Evolutionary conservation across 2,888 invertebrate species (phyloP).

Genomic region (Melangyna quadrimaculata): DNA sequence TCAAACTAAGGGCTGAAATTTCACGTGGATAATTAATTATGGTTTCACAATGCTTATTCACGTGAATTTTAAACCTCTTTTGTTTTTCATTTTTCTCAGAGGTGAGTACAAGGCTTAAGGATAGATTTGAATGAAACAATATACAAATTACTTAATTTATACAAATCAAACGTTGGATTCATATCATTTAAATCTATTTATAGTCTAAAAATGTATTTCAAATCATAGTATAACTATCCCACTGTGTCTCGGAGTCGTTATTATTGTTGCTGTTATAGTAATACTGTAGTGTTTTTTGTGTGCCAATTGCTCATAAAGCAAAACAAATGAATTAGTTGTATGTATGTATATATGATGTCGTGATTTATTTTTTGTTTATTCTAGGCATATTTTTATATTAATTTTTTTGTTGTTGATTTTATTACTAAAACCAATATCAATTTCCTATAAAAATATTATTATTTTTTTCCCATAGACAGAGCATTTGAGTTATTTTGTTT

Average conservation of each 20-base stretch:
- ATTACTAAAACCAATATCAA: constrained; percentile 7
- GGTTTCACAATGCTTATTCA: too few relatives aligned
- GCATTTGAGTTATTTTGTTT: not conserved
- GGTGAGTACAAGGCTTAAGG: too few relatives aligned
- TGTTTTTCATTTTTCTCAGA: too few relatives aligned
- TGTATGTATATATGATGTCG: too few relatives aligned
- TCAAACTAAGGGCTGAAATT: too few relatives aligned
- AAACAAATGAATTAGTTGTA: constrained; percentile 54
- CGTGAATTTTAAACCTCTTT: too few relatives aligned
- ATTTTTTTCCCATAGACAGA: not conserved
- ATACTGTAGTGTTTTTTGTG: constrained; percentile 24
- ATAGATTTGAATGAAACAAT: too few relatives aligned
- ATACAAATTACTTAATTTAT: too few relatives aligned
- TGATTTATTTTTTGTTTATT: constrained; percentile 1
- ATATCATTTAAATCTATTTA: too few relatives aligned
- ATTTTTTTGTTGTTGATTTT: not conserved
- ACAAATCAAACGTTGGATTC: too few relatives aligned
- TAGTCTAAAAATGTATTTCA: too few relatives aligned
- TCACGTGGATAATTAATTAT: too few relatives aligned
- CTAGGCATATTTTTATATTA: constrained; percentile 24
- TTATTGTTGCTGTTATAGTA: not conserved
- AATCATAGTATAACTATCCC: not conserved
- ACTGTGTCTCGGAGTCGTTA: not conserved
- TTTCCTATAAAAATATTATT: not conserved
- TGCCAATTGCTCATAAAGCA: constrained; percentile 56